Evolutionary conservation across 2,797 vertebrate species (phyloP), one percentile per base, ranked within the genome.

Genomic region (Scyliorhinus canicula): DNA sequence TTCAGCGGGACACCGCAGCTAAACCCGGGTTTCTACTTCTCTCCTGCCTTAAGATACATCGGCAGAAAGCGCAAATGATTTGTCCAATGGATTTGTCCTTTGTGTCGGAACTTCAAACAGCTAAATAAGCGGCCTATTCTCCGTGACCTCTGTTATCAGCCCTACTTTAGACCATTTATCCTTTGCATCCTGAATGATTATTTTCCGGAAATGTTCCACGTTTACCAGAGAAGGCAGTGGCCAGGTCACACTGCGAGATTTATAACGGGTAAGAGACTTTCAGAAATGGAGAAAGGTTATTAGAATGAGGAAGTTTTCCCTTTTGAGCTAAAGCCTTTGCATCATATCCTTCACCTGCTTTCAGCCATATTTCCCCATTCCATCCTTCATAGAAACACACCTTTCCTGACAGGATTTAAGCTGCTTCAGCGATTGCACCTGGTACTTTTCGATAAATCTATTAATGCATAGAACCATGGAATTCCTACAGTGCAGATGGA

Each of bases 281-380:
- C 50, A 55, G 74, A 55, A 86, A 86, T 14, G 26, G 50, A 9
- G 50, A 86, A 86, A 31, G 50, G 47, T 11, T 11, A 55, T 52
- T 86, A 3, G 1, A 50, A 28, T 47, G 50, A 86, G 28, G 84
- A 67, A 67, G n/a, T 1, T 40, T 40, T 26, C 7, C 9, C 40
- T 71, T 65, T 44, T 1, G n/a, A 93, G 44, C 12, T 16, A n/a
- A 55, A 19, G 50, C 67, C 93, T 95, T 90, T 86, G 40, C 90
- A 74, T 67, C 35, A 93, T 55, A 57, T 74, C 95, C 28, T 31
- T 95, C 94, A 91, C 94, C 47, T 31, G 90, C 82, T 28, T 52
- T 21, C 93, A 90, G 95, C 95, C 95, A 40, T 40, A 79, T 79
- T 79, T 35, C 74, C 40, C 16, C n/a, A n/a, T 28, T 50, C 84